Conservation (phyloP, 2,888 invertebrate species). For the Drosophila hamatofila region DNA sequence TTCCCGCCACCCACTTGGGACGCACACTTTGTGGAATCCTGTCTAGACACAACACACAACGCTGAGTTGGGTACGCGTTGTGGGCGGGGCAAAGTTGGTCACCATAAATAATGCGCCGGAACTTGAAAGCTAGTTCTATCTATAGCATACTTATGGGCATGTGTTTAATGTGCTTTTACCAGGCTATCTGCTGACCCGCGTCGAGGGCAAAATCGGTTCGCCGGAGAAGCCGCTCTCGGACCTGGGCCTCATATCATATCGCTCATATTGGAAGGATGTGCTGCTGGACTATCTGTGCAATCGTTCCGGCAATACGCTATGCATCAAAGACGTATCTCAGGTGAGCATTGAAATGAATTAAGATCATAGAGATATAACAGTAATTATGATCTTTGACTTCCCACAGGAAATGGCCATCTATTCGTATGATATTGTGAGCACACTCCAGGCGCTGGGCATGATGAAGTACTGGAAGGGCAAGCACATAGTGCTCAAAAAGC, state of each 20-base stretch:
- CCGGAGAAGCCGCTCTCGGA: slow-evolving; percentile 99
- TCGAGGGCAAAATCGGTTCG: slow-evolving; percentile 99
- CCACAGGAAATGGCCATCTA: slow-evolving; percentile 96
- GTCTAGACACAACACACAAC: slow-evolving; percentile 75
- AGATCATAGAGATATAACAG: background rate
- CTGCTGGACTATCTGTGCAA: slow-evolving; percentile 95
- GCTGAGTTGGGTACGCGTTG: slow-evolving; percentile 39
- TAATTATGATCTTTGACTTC: background rate
- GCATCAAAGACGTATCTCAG: slow-evolving; percentile 93
- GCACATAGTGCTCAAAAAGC: slow-evolving; percentile 97
- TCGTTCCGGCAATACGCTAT: slow-evolving; percentile 94
- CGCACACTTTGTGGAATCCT: slow-evolving; percentile 77
- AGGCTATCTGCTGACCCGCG: slow-evolving; percentile 98
- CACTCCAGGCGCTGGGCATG: slow-evolving; percentile 97
- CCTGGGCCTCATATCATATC: slow-evolving; percentile 97
- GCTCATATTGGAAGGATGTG: slow-evolving; percentile 99
- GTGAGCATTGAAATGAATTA: slow-evolving; percentile 52
- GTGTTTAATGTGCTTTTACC: slow-evolving; percentile 64
- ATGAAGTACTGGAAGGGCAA: slow-evolving; percentile 99
- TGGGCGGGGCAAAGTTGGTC: slow-evolving; percentile 77
- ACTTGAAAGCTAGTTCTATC: slow-evolving; percentile 64
- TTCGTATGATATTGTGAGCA: slow-evolving; percentile 98
- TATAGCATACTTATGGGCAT: slow-evolving; percentile 76
- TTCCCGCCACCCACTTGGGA: slow-evolving; percentile 34
- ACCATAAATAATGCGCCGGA: slow-evolving; percentile 80